Percentiles rank a stretch among this genome's conserved stretches.
These are phyloP conservation scores for Catharus fuscescens DNA, from an alignment of 2,113 vertebrate species.

Conservation along the genomic window DNA sequence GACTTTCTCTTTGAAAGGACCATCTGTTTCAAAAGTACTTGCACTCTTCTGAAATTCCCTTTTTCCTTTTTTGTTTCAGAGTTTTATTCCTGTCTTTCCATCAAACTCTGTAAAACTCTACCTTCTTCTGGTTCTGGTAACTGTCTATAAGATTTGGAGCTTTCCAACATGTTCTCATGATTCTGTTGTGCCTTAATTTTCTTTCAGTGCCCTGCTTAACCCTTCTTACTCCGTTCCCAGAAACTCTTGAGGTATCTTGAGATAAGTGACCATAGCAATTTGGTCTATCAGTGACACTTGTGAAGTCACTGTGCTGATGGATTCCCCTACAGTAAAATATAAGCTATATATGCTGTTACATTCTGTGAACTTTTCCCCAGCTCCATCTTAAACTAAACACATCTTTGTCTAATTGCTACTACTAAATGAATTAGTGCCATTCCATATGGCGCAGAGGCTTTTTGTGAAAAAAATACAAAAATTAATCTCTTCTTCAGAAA, in stretches of 20 bases:
- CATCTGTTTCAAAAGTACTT: constrained; percentile 41
- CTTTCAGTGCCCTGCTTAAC: background rate
- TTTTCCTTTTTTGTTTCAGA: constrained; percentile 14
- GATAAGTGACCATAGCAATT: background rate
- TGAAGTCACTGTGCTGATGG: background rate
- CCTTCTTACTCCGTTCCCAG: background rate
- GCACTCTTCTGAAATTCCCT: background rate
- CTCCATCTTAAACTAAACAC: background rate
- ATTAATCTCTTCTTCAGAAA: background rate
- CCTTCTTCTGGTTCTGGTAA: background rate
- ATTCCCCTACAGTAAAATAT: background rate
- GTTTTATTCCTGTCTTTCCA: background rate
- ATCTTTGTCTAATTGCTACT: background rate
- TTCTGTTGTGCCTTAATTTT: background rate
- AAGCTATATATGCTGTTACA: background rate
- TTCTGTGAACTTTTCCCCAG: background rate
- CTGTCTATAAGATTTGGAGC: background rate
- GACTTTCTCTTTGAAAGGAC: constrained; percentile 5
- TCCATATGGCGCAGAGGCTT: background rate
- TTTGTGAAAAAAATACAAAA: background rate
- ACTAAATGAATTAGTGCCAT: background rate
- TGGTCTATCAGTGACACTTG: background rate
- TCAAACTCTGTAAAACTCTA: background rate
- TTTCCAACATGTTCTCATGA: background rate
- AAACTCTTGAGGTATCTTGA: background rate